phyloP scores from a whole-genome alignment of 2,113 vertebrate species.

The Tachycineta bicolor region DNA sequence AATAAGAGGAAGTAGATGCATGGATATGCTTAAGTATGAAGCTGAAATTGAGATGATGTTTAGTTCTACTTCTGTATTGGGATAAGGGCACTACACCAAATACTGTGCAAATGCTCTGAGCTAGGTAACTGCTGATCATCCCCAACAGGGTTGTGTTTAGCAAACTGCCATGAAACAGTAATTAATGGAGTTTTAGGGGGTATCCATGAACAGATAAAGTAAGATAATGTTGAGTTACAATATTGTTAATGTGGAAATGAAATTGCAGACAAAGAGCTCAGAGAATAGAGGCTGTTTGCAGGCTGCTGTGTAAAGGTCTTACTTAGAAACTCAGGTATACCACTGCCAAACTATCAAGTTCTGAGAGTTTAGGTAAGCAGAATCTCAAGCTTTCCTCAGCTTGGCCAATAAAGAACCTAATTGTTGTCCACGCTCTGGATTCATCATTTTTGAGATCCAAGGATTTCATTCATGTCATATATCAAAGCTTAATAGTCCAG shows the following conservation, averaged over 20 bases:
- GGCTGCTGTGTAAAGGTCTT: background rate
- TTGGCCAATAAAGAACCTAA: background rate
- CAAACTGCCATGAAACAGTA: background rate
- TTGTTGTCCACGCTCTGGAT: background rate
- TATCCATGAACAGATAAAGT: background rate
- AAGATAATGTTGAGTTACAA: background rate
- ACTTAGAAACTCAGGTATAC: background rate
- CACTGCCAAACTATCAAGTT: background rate
- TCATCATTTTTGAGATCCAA: slow-evolving; percentile 56
- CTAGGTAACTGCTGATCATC: background rate
- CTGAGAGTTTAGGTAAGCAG: background rate
- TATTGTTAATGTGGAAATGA: background rate
- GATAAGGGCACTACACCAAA: background rate
- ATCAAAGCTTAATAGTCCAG: slow-evolving; percentile 43
- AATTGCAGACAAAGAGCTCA: background rate
- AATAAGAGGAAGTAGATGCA: background rate
- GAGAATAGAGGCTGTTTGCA: background rate
- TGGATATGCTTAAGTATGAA: background rate
- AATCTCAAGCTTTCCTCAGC: background rate
- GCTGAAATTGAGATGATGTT: background rate
- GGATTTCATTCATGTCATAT: slow-evolving; percentile 48
- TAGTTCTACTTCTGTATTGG: background rate
- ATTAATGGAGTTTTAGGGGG: background rate
- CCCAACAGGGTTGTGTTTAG: background rate
- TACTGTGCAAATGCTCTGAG: background rate